A percentile compares a stretch with the other conserved stretches of the same genome.
These are phyloP conservation scores for Dinomys branickii DNA, from an alignment of 2,113 vertebrate genomes.

Conservation along the genomic window DNA sequence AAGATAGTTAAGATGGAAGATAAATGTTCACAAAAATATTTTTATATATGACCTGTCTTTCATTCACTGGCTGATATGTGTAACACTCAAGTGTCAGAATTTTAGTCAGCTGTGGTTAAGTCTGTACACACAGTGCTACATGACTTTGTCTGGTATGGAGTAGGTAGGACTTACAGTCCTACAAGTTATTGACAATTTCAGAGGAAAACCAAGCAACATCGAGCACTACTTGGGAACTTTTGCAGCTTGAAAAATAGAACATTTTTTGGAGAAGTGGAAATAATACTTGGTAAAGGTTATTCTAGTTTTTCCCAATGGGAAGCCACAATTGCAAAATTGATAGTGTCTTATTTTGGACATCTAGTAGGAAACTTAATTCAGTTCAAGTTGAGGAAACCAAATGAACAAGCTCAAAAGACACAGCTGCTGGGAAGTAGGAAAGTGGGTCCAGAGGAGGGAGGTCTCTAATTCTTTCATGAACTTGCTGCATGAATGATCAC, in stretches of 20 bases:
- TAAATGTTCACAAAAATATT: background rate
- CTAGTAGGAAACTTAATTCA: background rate
- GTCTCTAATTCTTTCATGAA: too few species aligned
- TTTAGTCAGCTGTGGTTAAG: background rate
- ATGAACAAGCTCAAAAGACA: background rate
- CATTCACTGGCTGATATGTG: background rate
- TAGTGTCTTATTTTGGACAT: background rate
- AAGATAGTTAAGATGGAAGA: background rate
- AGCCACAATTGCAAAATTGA: background rate
- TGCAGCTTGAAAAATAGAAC: background rate
- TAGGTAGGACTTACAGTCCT: background rate
- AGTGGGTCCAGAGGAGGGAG: too few species aligned
- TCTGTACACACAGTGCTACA: background rate
- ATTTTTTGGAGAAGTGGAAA: background rate
- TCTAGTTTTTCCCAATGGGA: background rate
- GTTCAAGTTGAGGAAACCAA: background rate
- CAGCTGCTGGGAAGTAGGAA: too few species aligned
- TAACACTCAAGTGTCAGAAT: background rate
- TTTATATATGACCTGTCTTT: background rate
- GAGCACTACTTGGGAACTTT: background rate
- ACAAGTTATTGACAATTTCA: background rate
- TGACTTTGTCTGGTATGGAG: background rate
- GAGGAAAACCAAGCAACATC: background rate
- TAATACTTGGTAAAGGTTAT: background rate
- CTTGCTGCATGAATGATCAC: too few species aligned